These are phyloP conservation scores for Sclerurus mexicanus DNA, from an alignment of 2,113 vertebrate genomes.

Conservation along the genomic window DNA sequence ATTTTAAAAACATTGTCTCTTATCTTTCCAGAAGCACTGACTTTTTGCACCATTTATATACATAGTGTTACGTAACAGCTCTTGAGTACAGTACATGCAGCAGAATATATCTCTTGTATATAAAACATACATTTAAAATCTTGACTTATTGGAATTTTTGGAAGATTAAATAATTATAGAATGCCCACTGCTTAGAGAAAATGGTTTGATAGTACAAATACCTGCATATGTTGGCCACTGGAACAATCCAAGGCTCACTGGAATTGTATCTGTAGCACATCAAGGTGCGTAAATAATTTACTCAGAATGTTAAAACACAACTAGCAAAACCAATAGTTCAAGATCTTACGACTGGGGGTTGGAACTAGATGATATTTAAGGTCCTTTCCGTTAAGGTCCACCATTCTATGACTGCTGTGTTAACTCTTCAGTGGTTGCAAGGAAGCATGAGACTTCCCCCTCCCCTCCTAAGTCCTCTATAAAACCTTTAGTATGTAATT, in stretches of 20 bases:
- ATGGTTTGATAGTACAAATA: constrained; percentile 77
- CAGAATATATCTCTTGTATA: constrained; percentile 79
- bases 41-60: constrained; percentile 79
- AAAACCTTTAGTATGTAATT: constrained; percentile 46
- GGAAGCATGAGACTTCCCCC: constrained; percentile 5
- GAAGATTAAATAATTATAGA: constrained; percentile 74
- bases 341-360: constrained; percentile 54
- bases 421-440: constrained; percentile 65
- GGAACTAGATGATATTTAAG: not conserved
- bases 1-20: constrained; percentile 79
- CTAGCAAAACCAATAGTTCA: constrained; percentile 74
- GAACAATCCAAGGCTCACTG: constrained; percentile 76
- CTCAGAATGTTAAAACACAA: constrained; percentile 79
- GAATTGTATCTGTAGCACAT: constrained; percentile 75
- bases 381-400: not conserved
- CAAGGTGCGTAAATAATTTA: constrained; percentile 78
- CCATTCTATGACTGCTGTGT: constrained; percentile 60
- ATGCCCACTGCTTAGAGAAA: constrained; percentile 79
- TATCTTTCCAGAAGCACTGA: constrained; percentile 70
- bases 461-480: constrained; percentile 37
- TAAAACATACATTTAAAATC: constrained; percentile 81
- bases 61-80: constrained; percentile 79
- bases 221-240: constrained; percentile 76
- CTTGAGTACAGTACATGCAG: constrained; percentile 82
- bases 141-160: constrained; percentile 66